phyloP scores from a whole-genome alignment of 2,797 vertebrate genomes.

The Macropodus opercularis region DNA sequence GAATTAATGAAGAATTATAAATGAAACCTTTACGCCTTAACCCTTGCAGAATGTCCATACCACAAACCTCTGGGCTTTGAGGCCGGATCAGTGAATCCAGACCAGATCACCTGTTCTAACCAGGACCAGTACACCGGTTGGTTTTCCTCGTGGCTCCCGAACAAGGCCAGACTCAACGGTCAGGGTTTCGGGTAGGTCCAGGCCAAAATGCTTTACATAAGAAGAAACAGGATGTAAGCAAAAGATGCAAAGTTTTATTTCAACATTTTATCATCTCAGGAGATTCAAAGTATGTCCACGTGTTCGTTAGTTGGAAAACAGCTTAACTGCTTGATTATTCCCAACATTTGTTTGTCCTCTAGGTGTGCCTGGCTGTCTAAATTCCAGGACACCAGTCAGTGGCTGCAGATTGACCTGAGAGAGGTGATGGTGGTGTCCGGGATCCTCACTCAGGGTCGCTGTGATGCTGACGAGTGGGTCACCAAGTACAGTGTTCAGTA shows the following conservation, averaged over 20 bases:
- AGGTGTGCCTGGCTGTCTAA: constrained; percentile 98
- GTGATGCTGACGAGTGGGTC: constrained; percentile 96
- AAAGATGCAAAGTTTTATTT: background rate
- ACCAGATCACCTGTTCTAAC: constrained; percentile 96
- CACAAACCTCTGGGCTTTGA: constrained; percentile 95
- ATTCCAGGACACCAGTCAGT: constrained; percentile 95
- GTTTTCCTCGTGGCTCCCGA: constrained; percentile 95
- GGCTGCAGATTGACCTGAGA: constrained; percentile 94
- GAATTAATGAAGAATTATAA: constrained; percentile 5
- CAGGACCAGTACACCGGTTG: constrained; percentile 95
- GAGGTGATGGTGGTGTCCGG: constrained; percentile 93
- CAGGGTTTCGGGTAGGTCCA: constrained; percentile 94
- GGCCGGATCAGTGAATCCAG: constrained; percentile 87
- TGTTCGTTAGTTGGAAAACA: background rate
- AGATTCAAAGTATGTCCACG: no score
- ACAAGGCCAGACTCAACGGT: constrained; percentile 92
- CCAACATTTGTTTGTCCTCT: constrained; percentile 10
- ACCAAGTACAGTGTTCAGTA: constrained; percentile 97
- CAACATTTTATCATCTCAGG: constrained; percentile 8
- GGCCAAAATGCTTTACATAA: background rate
- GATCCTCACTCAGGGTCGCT: constrained; percentile 95
- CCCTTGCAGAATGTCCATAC: constrained; percentile 91
- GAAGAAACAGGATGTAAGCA: background rate
- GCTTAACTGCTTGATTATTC: background rate
- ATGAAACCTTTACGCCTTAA: background rate